Evolutionary conservation across 2,797 vertebrate species (phyloP).

Genomic region (Lerista edwardsae): DNA sequence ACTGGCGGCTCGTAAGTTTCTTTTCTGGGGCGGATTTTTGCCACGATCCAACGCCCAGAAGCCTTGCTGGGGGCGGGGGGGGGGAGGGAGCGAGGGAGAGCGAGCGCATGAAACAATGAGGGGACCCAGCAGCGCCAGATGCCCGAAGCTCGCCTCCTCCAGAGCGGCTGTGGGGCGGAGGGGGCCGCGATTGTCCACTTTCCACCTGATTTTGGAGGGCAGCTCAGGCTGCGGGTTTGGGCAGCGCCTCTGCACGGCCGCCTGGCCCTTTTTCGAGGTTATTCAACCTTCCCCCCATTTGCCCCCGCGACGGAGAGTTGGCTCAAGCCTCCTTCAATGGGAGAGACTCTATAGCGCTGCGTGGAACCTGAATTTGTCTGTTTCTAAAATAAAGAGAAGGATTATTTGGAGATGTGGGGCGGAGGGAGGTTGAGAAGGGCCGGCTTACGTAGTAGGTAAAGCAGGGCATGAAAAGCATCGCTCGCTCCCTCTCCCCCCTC

Average conservation of each 20-base stretch:
- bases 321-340: slow-evolving; percentile 90
- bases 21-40: too few species aligned
- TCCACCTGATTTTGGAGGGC: slow-evolving; percentile 89
- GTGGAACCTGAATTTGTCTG: slow-evolving; percentile 94
- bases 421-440: slow-evolving; percentile 81
- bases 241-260: slow-evolving; percentile 81
- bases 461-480: slow-evolving; percentile 85
- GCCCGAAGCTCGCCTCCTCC: background rate
- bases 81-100: too few species aligned
- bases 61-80: too few species aligned
- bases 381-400: slow-evolving; percentile 89
- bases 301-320: slow-evolving; percentile 81
- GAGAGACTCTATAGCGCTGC: slow-evolving; percentile 91
- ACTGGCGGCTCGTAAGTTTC: background rate
- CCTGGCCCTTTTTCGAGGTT: slow-evolving; percentile 83
- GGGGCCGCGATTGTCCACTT: slow-evolving; percentile 75
- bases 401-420: slow-evolving; percentile 85
- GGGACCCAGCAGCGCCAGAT: background rate
- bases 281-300: slow-evolving; percentile 88
- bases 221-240: slow-evolving; percentile 77
- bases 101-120: background rate
- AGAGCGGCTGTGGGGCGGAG: background rate
- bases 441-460: slow-evolving; percentile 77
- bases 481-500: slow-evolving; percentile 42
- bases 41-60: background rate